Evolutionary conservation across 1,140 invertebrate genomes (phyloP), one percentile per base, ranked within the genome.

Genomic region (Agrypnia vestita): DNA sequence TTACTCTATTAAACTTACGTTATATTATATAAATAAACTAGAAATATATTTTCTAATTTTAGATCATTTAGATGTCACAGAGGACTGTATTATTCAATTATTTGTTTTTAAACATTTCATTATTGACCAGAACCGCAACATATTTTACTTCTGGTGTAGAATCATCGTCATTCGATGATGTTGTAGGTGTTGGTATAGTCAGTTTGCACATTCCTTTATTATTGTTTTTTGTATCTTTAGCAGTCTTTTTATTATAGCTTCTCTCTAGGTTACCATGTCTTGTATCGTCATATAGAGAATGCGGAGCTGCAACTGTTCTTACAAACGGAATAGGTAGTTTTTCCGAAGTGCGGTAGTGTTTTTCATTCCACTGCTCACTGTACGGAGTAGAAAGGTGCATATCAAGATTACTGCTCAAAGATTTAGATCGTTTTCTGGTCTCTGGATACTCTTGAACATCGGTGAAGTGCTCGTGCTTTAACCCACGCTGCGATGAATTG

Each of bases 111-210:
- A 83, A 83, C 59, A 83, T 69, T 8, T 62, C 72, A 21, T 75
- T 61, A 43, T 83, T 80, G 7, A 25, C 76, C 13, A 73, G 47
- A 15, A 78, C 78, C 13, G 53, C 79, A 35, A 75, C 44, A 17
- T 78, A 83, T 62, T 80, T 80, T 8, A 80, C 76, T 80, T 83
- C 76, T 0, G 82, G 82, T 6, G 82, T 83, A n/a, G 79, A 21
- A 55, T 83, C 82, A 13, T 83, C 82, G 21, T 83, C 82, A 53
- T 80, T 74, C 11, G 81, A 83, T 17, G 61, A 61, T 7, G 61
- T 21, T 12, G 35, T 49, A 12, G 69, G 10, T 15, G 15, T n/a
- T 56, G 78, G 51, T 55, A 82, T 79, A 11, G 78, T 56, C 67
- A 82, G 49, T 49, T 17, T 71, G 49, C 55, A 78, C 77, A 79